Evolutionary conservation across 2,888 invertebrate species (phyloP).

Genomic region (Caenorhabditis virilis): DNA sequence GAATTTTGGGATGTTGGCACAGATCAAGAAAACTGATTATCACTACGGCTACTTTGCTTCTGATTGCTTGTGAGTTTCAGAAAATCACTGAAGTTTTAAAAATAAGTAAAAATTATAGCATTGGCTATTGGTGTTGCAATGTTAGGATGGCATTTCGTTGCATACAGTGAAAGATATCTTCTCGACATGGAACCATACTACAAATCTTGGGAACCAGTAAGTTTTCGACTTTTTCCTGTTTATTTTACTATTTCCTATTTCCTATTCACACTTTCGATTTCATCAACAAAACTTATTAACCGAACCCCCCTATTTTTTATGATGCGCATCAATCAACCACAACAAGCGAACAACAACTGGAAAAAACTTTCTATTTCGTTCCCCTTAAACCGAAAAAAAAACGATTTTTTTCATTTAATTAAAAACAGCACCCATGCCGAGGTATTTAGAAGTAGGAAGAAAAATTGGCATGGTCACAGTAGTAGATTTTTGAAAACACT

Average conservation of each 20-base stretch:
- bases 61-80: conserved; percentile 80
- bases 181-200: conserved; percentile 89
- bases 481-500: too few relatives aligned
- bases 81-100: not conserved
- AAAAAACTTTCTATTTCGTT: not conserved
- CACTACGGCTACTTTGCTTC: conserved; percentile 87
- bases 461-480: too few relatives aligned
- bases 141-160: conserved; percentile 77
- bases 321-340: conserved; percentile 2
- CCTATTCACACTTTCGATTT: too few relatives aligned
- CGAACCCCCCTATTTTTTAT: too few relatives aligned
- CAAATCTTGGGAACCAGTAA: conserved; percentile 79
- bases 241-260: too few relatives aligned
- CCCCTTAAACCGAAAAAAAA: not conserved
- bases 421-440: too few relatives aligned
- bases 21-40: conserved; percentile 90
- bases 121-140: conserved; percentile 87
- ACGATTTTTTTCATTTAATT: too few relatives aligned
- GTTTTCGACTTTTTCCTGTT: too few relatives aligned
- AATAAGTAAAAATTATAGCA: conserved; percentile 31
- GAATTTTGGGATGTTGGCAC: conserved; percentile 94
- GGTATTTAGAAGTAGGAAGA: too few relatives aligned
- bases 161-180: conserved; percentile 92
- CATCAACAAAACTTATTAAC: too few relatives aligned
- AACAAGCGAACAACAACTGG: too few relatives aligned